Conservation (phyloP, 1,140 invertebrate genomes). For the Bombyx mandarina region DNA sequence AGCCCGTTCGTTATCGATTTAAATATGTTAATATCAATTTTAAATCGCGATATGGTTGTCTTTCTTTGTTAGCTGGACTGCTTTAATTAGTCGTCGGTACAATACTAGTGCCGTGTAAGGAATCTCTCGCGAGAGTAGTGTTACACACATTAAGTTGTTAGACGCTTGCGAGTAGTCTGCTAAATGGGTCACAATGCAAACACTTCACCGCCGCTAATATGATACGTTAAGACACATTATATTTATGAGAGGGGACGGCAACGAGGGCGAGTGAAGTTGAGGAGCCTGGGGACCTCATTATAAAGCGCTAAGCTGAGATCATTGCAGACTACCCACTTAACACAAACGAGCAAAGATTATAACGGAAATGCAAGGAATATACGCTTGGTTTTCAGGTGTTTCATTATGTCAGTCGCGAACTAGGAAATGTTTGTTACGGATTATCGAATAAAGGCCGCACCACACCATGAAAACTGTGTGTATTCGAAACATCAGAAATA, state of each 20-base stretch:
- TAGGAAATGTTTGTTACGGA: background rate
- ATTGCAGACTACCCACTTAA: slow-evolving; percentile 19
- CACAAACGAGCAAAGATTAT: slow-evolving; percentile 17
- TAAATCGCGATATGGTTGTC: too few species aligned
- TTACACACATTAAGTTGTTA: background rate
- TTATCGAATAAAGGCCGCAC: too few species aligned
- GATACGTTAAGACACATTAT: slow-evolving; percentile 10
- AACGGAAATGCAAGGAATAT: slow-evolving; percentile 5
- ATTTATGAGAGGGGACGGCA: slow-evolving; percentile 12
- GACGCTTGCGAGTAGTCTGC: background rate
- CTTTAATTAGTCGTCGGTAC: too few species aligned
- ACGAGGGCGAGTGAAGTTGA: slow-evolving; percentile 17
- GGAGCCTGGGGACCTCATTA: slow-evolving; percentile 38
- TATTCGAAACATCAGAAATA: too few species aligned
- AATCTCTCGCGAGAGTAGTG: too few species aligned
- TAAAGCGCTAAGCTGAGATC: slow-evolving; percentile 25
- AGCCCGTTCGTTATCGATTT: too few species aligned
- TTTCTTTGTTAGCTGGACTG: too few species aligned
- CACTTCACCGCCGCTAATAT: slow-evolving; percentile 12
- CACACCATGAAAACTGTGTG: too few species aligned
- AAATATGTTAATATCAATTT: too few species aligned
- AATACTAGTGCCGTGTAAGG: too few species aligned
- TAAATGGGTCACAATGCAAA: slow-evolving; percentile 11
- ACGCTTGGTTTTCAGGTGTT: too few species aligned
- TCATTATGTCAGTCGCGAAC: background rate